phyloP scores from a whole-genome alignment of 1,140 invertebrate species.

The Episyrphus balteatus region DNA sequence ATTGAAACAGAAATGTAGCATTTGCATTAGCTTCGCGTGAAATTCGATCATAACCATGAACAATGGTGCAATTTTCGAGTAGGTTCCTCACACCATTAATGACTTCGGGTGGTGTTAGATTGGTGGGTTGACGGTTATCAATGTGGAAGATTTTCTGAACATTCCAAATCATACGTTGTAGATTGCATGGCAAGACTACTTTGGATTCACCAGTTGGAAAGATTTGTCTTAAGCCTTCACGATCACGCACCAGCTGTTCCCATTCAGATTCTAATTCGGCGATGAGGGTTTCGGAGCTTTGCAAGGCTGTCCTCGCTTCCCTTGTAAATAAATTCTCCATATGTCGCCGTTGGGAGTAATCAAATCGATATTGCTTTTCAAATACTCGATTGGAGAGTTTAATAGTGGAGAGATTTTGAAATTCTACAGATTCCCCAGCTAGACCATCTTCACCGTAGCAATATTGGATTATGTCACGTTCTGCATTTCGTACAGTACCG shows the following conservation, averaged over 20 bases:
- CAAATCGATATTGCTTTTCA: conserved; percentile 89
- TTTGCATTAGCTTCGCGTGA: conserved; percentile 94
- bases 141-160: conserved; percentile 98
- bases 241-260: conserved; percentile 79
- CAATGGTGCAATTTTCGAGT: conserved; percentile 78
- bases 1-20: conserved; percentile 91
- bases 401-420: conserved; percentile 83
- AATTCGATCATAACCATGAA: conserved; percentile 82
- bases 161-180: conserved; percentile 97
- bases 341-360: conserved; percentile 83
- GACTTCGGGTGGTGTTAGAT: conserved; percentile 82
- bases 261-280: conserved; percentile 87
- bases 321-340: conserved; percentile 79
- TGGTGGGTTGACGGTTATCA: conserved; percentile 77
- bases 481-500: conserved; percentile 85
- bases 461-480: conserved; percentile 89
- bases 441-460: conserved; percentile 94
- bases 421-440: conserved; percentile 88
- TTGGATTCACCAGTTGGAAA: conserved; percentile 71
- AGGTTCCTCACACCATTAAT: conserved; percentile 78
- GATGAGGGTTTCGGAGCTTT: conserved; percentile 78
- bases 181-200: conserved; percentile 89
- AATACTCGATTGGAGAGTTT: conserved; percentile 90
- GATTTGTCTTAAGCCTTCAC: conserved; percentile 67
- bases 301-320: conserved; percentile 81